Base-by-base conservation (phyloP, 2,797 vertebrate genomes). In the Sternotherus odoratus region DNA sequence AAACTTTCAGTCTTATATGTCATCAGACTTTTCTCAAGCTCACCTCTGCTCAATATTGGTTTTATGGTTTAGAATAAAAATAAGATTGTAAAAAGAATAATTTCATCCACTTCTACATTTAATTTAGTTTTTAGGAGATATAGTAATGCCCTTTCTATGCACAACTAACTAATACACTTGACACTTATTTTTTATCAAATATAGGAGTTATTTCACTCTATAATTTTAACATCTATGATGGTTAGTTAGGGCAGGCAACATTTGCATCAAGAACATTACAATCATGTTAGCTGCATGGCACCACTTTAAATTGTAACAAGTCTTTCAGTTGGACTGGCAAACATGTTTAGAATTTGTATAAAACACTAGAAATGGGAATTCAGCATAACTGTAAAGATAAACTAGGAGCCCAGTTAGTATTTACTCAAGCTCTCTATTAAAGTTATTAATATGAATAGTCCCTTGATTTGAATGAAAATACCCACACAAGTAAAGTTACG, bases 91-190 rank as follows among this genome's bases (percentile, higher is more conserved):
- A 53, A 53, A 53, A 53, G 51, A 53, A 53, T 53, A 53, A 36
- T 91, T 77, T 90, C 46, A 72, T 48, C 82, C 79, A 86, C 77
- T 85, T 82, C 84, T 82, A 81, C 33, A 85, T 82, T 90, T 90
- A 95, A 91, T 90, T 84, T 93, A 78, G 85, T 80, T 83, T 85
- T 92, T 56, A 87, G 56, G 79, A 82, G 39, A 23, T 43, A 54
- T 13, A 82, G 50, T 75, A 9, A 72, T n/a, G 85, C 21, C 30
- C 83, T 49, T 81, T 60, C 5, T 86, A 83, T 77, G 26, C 48
- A 83, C 88, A 63, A 88, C 88, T 60, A 88, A 90, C 48, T 82
- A 88, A 82, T 77, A 77, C 77, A 66, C 63, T 51, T 46, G 63
- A 87, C 77, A 43, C 74, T 86, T 54, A 49, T 51, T n/a, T 86